Percentiles rank a stretch among this genome's conserved stretches.
phyloP scores from a whole-genome alignment of 2,888 invertebrate genomes.

The Pyralis farinalis region DNA sequence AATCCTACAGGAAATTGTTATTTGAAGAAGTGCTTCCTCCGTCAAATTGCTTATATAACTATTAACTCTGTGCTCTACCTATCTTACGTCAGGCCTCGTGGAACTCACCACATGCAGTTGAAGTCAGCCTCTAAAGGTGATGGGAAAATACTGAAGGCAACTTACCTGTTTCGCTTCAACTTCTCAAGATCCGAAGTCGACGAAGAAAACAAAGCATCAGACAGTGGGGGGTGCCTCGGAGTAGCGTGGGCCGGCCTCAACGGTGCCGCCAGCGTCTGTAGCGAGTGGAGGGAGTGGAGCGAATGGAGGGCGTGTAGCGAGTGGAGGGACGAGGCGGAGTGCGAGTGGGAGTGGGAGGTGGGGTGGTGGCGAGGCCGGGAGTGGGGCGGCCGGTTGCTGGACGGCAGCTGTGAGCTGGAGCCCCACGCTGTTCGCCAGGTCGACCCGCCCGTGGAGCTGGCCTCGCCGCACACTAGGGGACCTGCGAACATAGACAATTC shows the following conservation, averaged over 20 bases:
- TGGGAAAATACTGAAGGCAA: no score
- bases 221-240: conserved; percentile 26
- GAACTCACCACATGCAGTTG: no score
- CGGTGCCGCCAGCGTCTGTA: conserved; percentile 18
- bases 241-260: background rate
- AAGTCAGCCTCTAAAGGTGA: no score
- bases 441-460: conserved; percentile 14
- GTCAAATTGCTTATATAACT: no score
- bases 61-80: no score
- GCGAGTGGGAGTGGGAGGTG: conserved; percentile 9
- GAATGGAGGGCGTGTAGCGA: conserved; percentile 1
- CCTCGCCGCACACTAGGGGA: conserved; percentile 24
- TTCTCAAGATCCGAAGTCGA: conserved; percentile 63
- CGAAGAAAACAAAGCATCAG: conserved; percentile 43
- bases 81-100: no score
- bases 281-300: conserved; percentile 14
- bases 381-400: background rate
- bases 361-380: background rate
- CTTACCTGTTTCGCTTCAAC: conserved; percentile 48
- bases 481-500: conserved; percentile 14
- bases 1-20: no score
- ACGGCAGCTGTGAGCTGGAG: background rate
- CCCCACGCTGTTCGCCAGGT: conserved; percentile 16
- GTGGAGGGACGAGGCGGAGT: conserved; percentile 11
- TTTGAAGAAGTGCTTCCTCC: no score